Evolutionary conservation across 2,113 vertebrate species (phyloP), one percentile per base, ranked within the genome.

Genomic region (Alouatta palliata): DNA sequence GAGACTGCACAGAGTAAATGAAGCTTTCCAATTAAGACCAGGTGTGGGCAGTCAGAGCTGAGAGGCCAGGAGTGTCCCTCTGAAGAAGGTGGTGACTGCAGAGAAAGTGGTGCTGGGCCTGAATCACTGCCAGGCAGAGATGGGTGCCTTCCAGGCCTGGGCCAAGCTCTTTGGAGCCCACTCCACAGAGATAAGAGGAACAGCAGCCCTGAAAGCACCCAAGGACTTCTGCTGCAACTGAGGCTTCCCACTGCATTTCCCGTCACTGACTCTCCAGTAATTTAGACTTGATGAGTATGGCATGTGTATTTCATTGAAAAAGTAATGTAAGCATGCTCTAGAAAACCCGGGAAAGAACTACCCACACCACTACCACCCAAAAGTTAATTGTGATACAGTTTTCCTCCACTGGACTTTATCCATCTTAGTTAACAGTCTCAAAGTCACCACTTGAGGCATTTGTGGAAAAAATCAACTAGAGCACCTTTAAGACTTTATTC

Each of bases 131-230:
- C 3, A 2, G 40, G n/a, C 19, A 58, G 43, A 73, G 16, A 2
- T 8, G 47, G 16, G 13, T 7, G 11, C 20, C 49, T 87, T 7
- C n/a, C 20, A 30, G 70, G 16, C 2, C 7, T 27, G 58, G 16
- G 40, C 54, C 84, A 76, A 70, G n/a, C 49, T 82, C 71, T 79
- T 13, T 4, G 20, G n/a, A 71, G 47, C 40, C 5, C 61, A 75
- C 0, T 5, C 13, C 20, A 9, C 20, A 52, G 35, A 52, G 4
- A 30, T 0, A 3, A 2, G 13, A 35, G 4, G 61, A 47, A n/a
- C 10, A 76, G 37, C 43, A 49, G 20, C 68, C n/a, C 86, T 70
- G 76, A 37, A 83, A 45, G 27, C 12, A 21, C 9, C 68, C 5
- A 6, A 83, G 43, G n/a, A 52, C 13, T 49, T 79, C 5, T 1